Evolutionary conservation across 1,140 invertebrate genomes (phyloP).

Genomic region (Ganaspis sp.): DNA sequence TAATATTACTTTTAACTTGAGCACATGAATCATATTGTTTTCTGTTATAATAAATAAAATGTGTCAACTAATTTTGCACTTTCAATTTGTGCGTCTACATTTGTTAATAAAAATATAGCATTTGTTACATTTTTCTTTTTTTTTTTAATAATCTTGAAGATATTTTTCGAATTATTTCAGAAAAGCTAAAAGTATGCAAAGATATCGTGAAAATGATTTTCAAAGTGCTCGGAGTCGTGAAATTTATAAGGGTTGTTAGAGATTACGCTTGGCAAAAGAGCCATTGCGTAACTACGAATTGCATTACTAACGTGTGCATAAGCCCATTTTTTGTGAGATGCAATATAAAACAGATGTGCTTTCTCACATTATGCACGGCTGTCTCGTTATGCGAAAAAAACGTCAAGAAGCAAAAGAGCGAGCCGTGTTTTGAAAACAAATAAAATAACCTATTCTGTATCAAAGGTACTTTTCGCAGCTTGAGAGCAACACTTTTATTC

Average conservation of each 20-base stretch:
- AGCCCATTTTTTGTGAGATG: not conserved
- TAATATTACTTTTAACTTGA: too few species aligned
- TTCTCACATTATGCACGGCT: not conserved
- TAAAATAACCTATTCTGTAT: not conserved
- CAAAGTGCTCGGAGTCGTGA: too few species aligned
- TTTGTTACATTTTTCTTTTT: too few species aligned
- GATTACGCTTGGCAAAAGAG: not conserved
- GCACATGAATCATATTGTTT: too few species aligned
- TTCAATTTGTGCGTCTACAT: too few species aligned
- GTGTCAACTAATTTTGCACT: too few species aligned
- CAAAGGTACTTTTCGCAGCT: not conserved
- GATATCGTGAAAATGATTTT: too few species aligned
- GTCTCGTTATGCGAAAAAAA: not conserved
- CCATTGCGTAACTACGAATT: not conserved
- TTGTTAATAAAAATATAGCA: too few species aligned
- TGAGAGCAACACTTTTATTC: conserved; percentile 2
- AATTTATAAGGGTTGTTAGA: not conserved
- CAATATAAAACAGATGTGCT: not conserved
- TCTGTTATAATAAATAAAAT: too few species aligned
- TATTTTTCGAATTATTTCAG: too few species aligned
- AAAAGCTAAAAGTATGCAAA: too few species aligned
- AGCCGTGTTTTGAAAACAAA: not conserved
- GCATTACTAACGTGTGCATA: not conserved
- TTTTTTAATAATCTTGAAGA: too few species aligned
- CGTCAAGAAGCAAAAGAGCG: not conserved